phyloP scores from a whole-genome alignment of 1,140 invertebrate genomes.

The Formica exsecta region DNA sequence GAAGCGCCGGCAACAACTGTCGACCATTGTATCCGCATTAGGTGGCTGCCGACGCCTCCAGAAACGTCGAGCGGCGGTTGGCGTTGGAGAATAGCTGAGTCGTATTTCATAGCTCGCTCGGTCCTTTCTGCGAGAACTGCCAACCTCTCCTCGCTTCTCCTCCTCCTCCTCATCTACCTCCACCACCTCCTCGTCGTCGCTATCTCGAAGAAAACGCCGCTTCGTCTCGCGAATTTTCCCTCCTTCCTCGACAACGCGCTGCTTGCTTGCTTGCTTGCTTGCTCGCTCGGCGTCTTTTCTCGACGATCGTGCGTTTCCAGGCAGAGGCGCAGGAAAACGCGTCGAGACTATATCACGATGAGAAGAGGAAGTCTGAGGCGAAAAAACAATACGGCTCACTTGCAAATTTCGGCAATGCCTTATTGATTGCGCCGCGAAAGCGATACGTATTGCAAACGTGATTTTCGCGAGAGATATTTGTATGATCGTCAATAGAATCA shows the following conservation, averaged over 20 bases:
- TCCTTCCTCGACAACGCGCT: neutral
- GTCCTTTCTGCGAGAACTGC: constrained; percentile 40
- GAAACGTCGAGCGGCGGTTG: constrained; percentile 60
- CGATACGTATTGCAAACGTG: too few relatives aligned
- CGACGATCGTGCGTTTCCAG: constrained; percentile 31
- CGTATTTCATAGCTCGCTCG: constrained; percentile 72
- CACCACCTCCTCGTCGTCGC: neutral
- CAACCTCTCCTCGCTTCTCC: neutral
- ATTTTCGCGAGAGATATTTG: neutral
- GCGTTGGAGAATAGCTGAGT: constrained; percentile 64
- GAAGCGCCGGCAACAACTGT: constrained; percentile 74
- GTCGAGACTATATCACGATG: constrained; percentile 25
- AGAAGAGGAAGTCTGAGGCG: constrained; percentile 8
- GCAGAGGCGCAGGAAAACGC: constrained; percentile 30
- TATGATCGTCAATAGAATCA: neutral
- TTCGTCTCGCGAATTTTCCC: constrained; percentile 32
- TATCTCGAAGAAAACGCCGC: constrained; percentile 4
- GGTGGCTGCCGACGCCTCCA: constrained; percentile 70
- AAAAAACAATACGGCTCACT: constrained; percentile 2
- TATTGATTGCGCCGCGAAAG: constrained; percentile 10
- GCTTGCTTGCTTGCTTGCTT: neutral
- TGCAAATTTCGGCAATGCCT: constrained; percentile 30
- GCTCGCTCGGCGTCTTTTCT: constrained; percentile 21
- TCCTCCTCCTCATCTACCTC: neutral
- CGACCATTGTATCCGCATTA: constrained; percentile 77